Conservation (phyloP, 2,113 vertebrate species). For the Microtus pennsylvanicus region DNA sequence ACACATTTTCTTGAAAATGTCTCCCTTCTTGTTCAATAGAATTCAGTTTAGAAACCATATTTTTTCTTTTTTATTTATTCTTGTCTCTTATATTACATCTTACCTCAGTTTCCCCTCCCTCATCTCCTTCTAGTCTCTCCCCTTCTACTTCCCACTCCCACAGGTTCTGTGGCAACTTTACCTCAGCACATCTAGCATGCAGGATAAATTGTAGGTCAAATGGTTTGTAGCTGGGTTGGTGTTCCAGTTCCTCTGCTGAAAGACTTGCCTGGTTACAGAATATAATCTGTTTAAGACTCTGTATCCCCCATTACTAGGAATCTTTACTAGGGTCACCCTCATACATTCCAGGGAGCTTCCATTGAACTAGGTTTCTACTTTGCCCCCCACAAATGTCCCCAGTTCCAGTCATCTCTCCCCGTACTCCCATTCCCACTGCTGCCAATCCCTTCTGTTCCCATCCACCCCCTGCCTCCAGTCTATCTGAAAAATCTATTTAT, state of each 20-base stretch:
- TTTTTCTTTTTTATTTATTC: not conserved
- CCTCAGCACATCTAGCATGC: not conserved
- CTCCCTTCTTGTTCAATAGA: slow-evolving; percentile 1
- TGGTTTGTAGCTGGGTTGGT: not conserved
- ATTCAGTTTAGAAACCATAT: not conserved
- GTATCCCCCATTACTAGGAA: not conserved
- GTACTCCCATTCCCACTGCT: not conserved
- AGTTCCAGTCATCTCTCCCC: not conserved
- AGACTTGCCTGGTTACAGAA: not conserved
- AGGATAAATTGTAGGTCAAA: not conserved
- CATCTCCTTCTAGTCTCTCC: not conserved
- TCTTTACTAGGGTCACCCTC: not conserved
- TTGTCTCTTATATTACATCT: not conserved
- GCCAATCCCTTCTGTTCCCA: not conserved
- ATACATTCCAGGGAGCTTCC: not conserved
- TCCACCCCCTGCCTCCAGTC: not conserved
- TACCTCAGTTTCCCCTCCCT: not conserved
- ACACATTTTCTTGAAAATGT: not conserved
- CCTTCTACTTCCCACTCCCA: not conserved
- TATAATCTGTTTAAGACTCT: not conserved
- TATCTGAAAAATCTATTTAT: not conserved
- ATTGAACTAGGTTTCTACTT: not conserved
- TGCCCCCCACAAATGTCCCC: not conserved
- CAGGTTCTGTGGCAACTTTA: not conserved
- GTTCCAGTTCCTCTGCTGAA: not conserved